phyloP scores from a whole-genome alignment of 1,140 invertebrate species.

The Drosophila pectinifera region DNA sequence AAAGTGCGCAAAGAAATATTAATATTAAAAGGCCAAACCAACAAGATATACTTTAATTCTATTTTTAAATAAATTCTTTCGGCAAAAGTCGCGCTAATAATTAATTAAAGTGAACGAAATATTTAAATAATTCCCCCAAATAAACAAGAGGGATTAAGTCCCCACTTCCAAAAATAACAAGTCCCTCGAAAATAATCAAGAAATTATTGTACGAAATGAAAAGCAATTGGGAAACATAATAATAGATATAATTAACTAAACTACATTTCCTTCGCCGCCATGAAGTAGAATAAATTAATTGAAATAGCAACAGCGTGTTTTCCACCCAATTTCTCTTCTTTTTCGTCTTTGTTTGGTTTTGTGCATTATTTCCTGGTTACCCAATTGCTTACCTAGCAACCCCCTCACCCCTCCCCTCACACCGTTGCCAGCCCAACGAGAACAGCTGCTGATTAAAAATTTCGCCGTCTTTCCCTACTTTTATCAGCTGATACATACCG shows the following conservation, averaged over 20 bases:
- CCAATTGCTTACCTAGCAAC: conserved; percentile 5
- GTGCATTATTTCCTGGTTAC: conserved; percentile 28
- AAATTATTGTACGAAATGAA: background rate
- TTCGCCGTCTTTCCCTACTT: conserved; percentile 12
- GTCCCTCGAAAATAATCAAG: background rate
- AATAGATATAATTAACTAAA: background rate
- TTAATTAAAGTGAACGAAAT: background rate
- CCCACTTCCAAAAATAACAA: no score
- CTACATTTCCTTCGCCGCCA: background rate
- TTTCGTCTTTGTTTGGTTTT: conserved; percentile 15
- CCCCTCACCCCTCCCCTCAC: background rate
- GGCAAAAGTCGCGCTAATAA: background rate
- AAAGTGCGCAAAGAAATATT: background rate
- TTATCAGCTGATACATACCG: conserved; percentile 42
- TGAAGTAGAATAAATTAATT: background rate
- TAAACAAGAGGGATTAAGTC: background rate
- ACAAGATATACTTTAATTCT: background rate
- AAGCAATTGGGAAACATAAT: background rate
- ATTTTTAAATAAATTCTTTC: background rate
- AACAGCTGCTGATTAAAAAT: conserved; percentile 17
- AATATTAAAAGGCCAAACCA: background rate
- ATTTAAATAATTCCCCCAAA: background rate
- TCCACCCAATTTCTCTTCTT: background rate
- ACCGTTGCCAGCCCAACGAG: no score
- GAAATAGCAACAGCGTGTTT: background rate